Percentiles rank a stretch among this genome's conserved stretches.
phyloP scores from a whole-genome alignment of 2,888 invertebrate genomes.

The Isoperla grammatica region DNA sequence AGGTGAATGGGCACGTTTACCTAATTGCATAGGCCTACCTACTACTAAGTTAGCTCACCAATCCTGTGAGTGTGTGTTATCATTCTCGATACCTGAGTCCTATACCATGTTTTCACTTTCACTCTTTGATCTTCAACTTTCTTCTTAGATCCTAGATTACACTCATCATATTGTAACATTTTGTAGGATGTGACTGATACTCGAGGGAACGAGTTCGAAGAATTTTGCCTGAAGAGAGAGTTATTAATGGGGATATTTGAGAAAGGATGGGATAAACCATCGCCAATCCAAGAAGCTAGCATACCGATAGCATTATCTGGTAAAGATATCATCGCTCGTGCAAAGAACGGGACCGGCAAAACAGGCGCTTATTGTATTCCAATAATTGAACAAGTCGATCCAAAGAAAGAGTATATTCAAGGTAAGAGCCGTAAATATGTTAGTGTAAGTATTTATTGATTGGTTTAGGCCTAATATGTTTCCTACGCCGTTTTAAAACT shows the following conservation, averaged over 20 bases:
- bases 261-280: constrained; percentile 99
- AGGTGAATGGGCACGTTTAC: too few relatives aligned
- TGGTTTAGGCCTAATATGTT: too few relatives aligned
- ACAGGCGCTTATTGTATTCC: constrained; percentile 99
- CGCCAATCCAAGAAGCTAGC: constrained; percentile 98
- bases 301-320: constrained; percentile 98
- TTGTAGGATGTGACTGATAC: constrained; percentile 95
- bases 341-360: constrained; percentile 99
- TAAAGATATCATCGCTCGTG: constrained; percentile 95
- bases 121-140: too few relatives aligned
- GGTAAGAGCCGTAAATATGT: constrained; percentile 41
- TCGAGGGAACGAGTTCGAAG: constrained; percentile 98
- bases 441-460: too few relatives aligned
- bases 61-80: too few relatives aligned
- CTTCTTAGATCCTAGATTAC: too few relatives aligned
- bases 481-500: too few relatives aligned
- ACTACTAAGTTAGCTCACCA: too few relatives aligned
- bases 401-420: constrained; percentile 88
- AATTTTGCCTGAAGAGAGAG: constrained; percentile 95
- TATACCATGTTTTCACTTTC: too few relatives aligned
- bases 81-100: too few relatives aligned
- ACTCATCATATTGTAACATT: too few relatives aligned
- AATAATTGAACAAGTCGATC: constrained; percentile 89
- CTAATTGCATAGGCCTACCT: too few relatives aligned
- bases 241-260: constrained; percentile 99